phyloP scores from a whole-genome alignment of 1,140 invertebrate species.

The Pectinophora gossypiella region DNA sequence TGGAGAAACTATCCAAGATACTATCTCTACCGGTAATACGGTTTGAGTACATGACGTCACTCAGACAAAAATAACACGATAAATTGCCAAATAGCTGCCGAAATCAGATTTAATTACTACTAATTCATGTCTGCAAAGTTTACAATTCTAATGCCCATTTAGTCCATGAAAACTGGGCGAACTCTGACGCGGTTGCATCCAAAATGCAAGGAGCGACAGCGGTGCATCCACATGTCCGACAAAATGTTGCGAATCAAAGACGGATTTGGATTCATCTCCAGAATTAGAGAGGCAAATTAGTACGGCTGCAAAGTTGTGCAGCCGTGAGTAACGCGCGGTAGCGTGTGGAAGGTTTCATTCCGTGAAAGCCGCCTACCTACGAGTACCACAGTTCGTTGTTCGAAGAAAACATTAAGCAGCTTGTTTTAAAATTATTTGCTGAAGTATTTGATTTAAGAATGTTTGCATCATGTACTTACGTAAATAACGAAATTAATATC shows the following conservation, averaged over 20 bases:
- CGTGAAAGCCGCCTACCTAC: no score
- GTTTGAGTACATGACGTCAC: not conserved
- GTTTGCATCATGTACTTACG: no score
- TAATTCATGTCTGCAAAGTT: not conserved
- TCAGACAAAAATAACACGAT: no score
- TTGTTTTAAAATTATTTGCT: no score
- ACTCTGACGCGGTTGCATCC: constrained; percentile 13
- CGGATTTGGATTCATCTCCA: not conserved
- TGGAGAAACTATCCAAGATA: not conserved
- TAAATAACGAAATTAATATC: no score
- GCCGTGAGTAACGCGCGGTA: no score
- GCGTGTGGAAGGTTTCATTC: no score
- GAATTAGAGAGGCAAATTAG: not conserved
- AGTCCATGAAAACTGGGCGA: constrained; percentile 5
- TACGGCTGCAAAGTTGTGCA: not conserved
- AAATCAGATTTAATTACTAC: not conserved
- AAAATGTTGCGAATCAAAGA: constrained; percentile 5
- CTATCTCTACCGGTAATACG: not conserved
- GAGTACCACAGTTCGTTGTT: no score
- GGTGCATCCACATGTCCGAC: constrained; percentile 11
- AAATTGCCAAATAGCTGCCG: not conserved
- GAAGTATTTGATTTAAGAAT: no score
- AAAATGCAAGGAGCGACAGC: constrained; percentile 16
- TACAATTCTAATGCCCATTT: not conserved
- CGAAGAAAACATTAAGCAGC: no score